A percentile compares a stretch with the other conserved stretches of the same genome.
Evolutionary conservation across 1,140 invertebrate genomes (phyloP).

Genomic region (Zaprionus tsacasi): DNA sequence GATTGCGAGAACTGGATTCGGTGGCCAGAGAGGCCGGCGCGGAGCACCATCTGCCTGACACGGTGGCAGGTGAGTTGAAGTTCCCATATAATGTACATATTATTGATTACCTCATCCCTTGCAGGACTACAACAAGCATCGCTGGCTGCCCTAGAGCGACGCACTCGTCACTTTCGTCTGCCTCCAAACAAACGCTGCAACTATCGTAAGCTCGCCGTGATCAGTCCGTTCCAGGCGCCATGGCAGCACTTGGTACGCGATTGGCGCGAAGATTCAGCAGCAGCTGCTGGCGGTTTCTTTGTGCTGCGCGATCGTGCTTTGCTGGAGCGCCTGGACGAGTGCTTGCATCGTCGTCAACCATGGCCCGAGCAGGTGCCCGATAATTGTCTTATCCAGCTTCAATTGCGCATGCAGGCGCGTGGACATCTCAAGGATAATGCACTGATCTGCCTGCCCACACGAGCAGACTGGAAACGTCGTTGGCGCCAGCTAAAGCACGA

Average conservation of each 20-base stretch:
- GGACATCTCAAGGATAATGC: conserved; percentile 86
- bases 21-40: conserved; percentile 88
- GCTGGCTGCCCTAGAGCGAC: conserved; percentile 79
- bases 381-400: conserved; percentile 86
- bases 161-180: conserved; percentile 87
- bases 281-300: conserved; percentile 83
- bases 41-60: conserved; percentile 89
- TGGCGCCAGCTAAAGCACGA: conserved; percentile 79
- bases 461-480: conserved; percentile 85
- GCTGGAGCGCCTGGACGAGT: conserved; percentile 68
- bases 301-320: conserved; percentile 86
- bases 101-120: neutral
- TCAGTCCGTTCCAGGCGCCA: conserved; percentile 90
- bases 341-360: conserved; percentile 72
- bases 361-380: conserved; percentile 37
- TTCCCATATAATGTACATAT: neutral
- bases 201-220: conserved; percentile 90
- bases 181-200: conserved; percentile 95
- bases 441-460: conserved; percentile 88
- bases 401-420: conserved; percentile 84
- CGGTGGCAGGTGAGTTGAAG: conserved; percentile 85
- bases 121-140: conserved; percentile 49
- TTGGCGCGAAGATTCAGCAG: conserved; percentile 85
- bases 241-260: conserved; percentile 90
- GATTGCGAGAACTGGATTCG: conserved; percentile 90